Conservation (phyloP, 1,140 invertebrate genomes). For the Neodiprion lecontei region DNA sequence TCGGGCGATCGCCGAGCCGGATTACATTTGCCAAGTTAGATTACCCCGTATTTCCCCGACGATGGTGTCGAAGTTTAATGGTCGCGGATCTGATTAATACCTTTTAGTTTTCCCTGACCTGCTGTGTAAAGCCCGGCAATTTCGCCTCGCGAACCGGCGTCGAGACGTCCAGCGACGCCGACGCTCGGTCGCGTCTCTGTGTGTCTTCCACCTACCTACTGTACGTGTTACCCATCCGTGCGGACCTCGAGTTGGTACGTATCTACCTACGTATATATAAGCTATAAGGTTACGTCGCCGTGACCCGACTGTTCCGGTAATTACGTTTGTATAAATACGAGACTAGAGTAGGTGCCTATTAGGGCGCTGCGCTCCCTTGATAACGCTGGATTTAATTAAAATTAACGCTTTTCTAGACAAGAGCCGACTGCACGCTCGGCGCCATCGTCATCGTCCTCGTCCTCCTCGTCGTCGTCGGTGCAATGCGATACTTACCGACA, state of each 20-base stretch:
- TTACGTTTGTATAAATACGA: constrained; percentile 2
- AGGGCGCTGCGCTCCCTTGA: constrained; percentile 2
- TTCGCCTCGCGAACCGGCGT: too few relatives aligned
- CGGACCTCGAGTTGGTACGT: too few relatives aligned
- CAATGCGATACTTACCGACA: neutral
- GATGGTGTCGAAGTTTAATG: constrained; percentile 1
- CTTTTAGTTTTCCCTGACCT: neutral
- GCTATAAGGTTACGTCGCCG: neutral
- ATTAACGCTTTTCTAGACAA: constrained; percentile 1
- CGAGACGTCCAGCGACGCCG: too few relatives aligned
- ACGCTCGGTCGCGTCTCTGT: too few relatives aligned
- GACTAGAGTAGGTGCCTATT: neutral
- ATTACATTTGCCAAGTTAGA: constrained; percentile 3
- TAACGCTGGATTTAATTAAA: constrained; percentile 5
- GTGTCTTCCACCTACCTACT: too few relatives aligned
- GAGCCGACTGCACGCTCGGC: neutral
- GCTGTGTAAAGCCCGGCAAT: too few relatives aligned
- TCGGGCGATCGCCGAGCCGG: neutral
- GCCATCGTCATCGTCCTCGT: neutral
- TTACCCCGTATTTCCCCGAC: neutral
- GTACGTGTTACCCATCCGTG: too few relatives aligned
- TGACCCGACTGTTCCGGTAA: neutral
- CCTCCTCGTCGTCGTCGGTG: too few relatives aligned
- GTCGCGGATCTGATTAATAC: neutral
- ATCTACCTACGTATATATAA: too few relatives aligned